phyloP scores from a whole-genome alignment of 2,888 invertebrate genomes.

The Caenorhabditis japonica region DNA sequence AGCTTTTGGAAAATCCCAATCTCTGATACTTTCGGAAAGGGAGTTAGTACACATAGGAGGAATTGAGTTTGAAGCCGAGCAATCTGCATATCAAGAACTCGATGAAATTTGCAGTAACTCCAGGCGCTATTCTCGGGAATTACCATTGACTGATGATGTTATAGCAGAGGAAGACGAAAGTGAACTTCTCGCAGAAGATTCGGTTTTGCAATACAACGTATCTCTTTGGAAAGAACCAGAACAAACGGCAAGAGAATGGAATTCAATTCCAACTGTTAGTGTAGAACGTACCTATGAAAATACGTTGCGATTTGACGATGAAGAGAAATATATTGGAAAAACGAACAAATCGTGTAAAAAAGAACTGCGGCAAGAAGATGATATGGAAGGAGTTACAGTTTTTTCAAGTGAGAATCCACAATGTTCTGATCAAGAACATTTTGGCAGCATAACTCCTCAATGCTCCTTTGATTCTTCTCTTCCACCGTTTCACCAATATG shows the following conservation, averaged over 20 bases:
- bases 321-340: no score
- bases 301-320: no score
- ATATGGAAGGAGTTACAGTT: background rate
- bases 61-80: background rate
- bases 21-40: background rate
- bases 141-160: slow-evolving; percentile 5
- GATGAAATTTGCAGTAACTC: background rate
- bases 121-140: slow-evolving; percentile 4
- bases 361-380: no score
- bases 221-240: background rate
- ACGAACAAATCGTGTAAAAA: no score
- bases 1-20: no score
- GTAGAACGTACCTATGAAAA: no score
- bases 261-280: no score
- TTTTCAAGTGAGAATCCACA: background rate
- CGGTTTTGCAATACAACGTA: background rate
- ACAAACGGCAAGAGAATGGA: background rate
- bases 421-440: slow-evolving; percentile 6
- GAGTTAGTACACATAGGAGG: background rate
- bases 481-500: slow-evolving; percentile 38
- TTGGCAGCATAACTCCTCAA: background rate
- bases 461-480: slow-evolving; percentile 29
- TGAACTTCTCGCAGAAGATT: background rate
- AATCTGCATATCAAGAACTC: background rate
- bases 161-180: slow-evolving; percentile 34